Evolutionary conservation across 2,888 invertebrate genomes (phyloP).

Genomic region (Pasiphila rectangulata): DNA sequence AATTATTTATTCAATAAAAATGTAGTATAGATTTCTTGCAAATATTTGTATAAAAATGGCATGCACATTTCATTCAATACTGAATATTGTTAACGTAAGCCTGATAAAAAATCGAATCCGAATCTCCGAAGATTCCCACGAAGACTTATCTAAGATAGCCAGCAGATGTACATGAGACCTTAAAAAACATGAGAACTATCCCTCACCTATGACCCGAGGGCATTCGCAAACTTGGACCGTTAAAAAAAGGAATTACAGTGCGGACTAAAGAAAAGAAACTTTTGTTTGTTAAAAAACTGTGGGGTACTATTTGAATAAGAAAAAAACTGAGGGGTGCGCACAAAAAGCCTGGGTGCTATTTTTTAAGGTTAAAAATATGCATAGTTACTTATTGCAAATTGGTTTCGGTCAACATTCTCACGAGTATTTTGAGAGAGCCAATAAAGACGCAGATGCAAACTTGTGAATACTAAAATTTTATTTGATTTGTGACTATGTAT

Average conservation of each 20-base stretch:
- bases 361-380: constrained; percentile 67
- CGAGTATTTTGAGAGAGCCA: constrained; percentile 39
- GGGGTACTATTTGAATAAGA: constrained; percentile 75
- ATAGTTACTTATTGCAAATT: constrained; percentile 63
- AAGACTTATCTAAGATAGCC: constrained; percentile 33
- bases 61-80: too few relatives aligned
- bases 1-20: too few relatives aligned
- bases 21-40: too few relatives aligned
- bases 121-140: constrained; percentile 13
- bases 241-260: constrained; percentile 62
- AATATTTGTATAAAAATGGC: too few relatives aligned
- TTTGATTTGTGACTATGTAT: too few relatives aligned
- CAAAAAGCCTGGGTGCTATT: constrained; percentile 64
- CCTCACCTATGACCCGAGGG: constrained; percentile 78
- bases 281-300: constrained; percentile 69
- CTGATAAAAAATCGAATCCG: neutral
- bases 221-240: constrained; percentile 60
- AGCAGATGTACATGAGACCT: constrained; percentile 67
- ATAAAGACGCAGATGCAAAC: constrained; percentile 13
- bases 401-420: constrained; percentile 69
- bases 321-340: constrained; percentile 65
- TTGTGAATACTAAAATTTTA: neutral
- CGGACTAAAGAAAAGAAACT: constrained; percentile 56
- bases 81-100: neutral
- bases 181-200: constrained; percentile 73